phyloP scores from a whole-genome alignment of 1,140 invertebrate genomes.

The Lordiphosa collinella region DNA sequence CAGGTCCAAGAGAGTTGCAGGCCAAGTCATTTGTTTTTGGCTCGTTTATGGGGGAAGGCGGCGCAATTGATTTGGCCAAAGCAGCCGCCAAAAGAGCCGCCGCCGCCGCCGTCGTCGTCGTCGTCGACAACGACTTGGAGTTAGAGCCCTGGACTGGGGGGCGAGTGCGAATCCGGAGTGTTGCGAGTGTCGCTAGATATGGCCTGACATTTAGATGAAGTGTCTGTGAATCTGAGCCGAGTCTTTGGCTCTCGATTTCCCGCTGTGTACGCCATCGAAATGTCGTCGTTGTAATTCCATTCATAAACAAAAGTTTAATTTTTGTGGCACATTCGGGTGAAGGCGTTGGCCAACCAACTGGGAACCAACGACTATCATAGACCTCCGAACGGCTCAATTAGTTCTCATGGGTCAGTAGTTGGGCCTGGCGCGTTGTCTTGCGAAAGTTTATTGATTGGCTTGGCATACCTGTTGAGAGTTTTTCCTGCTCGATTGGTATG shows the following conservation, averaged over 20 bases:
- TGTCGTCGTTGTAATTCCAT: conserved; percentile 66
- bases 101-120: conserved; percentile 37
- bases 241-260: conserved; percentile 37
- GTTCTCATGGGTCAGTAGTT: conserved; percentile 39
- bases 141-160: not conserved
- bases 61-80: conserved; percentile 77
- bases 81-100: conserved; percentile 70
- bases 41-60: conserved; percentile 70
- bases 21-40: conserved; percentile 67
- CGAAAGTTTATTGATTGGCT: conserved; percentile 59
- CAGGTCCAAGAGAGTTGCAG: conserved; percentile 26
- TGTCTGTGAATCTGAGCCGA: conserved; percentile 73
- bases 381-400: conserved; percentile 73
- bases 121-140: conserved; percentile 14
- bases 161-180: conserved; percentile 60
- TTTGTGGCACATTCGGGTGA: conserved; percentile 51
- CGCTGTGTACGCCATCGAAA: conserved; percentile 50
- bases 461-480: conserved; percentile 39
- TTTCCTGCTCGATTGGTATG: too few species aligned
- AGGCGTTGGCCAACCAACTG: conserved; percentile 53
- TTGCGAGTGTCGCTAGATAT: conserved; percentile 76
- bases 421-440: conserved; percentile 21
- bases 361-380: conserved; percentile 68
- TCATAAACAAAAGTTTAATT: conserved; percentile 79
- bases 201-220: conserved; percentile 79